These are phyloP conservation scores for Chloropsis cyanopogon DNA, from an alignment of 2,113 vertebrate genomes.

Conservation along the genomic window DNA sequence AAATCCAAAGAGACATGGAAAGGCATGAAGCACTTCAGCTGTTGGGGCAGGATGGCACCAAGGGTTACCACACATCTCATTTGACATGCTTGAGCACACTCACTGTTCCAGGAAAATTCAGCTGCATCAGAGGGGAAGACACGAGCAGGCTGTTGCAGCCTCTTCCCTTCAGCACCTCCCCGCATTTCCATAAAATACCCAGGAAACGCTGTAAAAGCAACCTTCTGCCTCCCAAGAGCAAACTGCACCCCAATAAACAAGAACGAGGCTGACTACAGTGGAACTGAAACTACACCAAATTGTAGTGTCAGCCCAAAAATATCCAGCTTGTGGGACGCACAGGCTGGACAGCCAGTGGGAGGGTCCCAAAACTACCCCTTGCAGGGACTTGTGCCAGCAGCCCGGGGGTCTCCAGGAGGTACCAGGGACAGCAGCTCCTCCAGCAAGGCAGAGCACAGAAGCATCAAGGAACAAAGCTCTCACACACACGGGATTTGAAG, in stretches of 20 bases:
- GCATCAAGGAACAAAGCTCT: neutral
- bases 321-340: neutral
- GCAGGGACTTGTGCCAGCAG: neutral
- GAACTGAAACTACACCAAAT: neutral
- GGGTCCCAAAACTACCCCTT: neutral
- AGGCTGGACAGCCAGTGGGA: neutral
- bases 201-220: neutral
- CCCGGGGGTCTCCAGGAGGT: fast-evolving
- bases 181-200: neutral
- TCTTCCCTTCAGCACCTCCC: neutral
- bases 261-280: neutral
- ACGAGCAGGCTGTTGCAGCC: neutral
- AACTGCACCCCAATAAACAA: neutral
- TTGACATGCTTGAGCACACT: neutral
- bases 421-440: neutral
- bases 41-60: neutral
- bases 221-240: neutral
- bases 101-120: neutral
- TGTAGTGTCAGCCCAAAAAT: neutral
- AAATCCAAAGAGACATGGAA: neutral
- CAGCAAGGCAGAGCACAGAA: neutral
- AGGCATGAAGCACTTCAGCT: neutral
- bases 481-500: fast-evolving
- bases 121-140: neutral
- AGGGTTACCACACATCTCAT: neutral